Base-by-base conservation (phyloP, 2,797 vertebrate species). In the Melopsittacus undulatus region DNA sequence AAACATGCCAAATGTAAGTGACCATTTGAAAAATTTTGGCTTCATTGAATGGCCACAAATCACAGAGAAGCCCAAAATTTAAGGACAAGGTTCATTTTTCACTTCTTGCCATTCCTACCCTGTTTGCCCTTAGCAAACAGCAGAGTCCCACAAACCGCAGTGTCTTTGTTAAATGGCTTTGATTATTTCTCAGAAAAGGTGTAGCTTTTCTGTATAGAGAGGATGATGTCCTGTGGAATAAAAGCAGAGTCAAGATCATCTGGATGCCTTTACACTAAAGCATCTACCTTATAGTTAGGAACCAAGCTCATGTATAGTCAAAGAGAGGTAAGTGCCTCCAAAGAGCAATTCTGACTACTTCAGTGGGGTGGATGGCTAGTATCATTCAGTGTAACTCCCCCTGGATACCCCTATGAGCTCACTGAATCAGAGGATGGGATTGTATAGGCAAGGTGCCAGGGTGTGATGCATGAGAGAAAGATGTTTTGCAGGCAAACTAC, bases 351-450 rank as follows among this genome's bases (percentile, higher is more conserved):
- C 51, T 16, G 24, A 43, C 43, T 27, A 42, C 10, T 30, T 74
- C 51, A 36, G 24, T 21, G 48, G 17, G 36, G 23, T 38, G 30
- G 27, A 52, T 49, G 51, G 29, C 30, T 57, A 8, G 2, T 8
- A 8, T 54, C 24, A 51, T 15, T 40, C 36, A 51, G 18, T 30
- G 43, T 82, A 72, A 51, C 54, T 70, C 23, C 13, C 30, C 21
- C 13, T 57, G 45, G 13, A 12, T 8, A 7, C 5, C n/a, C 22
- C 43, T 54, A 5, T 11, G 21, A 83, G n/a, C 24, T 40, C 56
- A 36, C 0, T 74, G 61, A 87, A 63, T 5, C 1, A 2, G 30
- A 85, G 11, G 18, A 40, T 19, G 19, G 27, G 16, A 3, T 3
- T 57, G 23, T 45, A 20, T 2, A 45, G 36, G 11, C 46, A 69